A percentile compares a stretch with the other conserved stretches of the same genome.
phyloP scores from a whole-genome alignment of 2,888 invertebrate species.

The Xestia c-nigrum region DNA sequence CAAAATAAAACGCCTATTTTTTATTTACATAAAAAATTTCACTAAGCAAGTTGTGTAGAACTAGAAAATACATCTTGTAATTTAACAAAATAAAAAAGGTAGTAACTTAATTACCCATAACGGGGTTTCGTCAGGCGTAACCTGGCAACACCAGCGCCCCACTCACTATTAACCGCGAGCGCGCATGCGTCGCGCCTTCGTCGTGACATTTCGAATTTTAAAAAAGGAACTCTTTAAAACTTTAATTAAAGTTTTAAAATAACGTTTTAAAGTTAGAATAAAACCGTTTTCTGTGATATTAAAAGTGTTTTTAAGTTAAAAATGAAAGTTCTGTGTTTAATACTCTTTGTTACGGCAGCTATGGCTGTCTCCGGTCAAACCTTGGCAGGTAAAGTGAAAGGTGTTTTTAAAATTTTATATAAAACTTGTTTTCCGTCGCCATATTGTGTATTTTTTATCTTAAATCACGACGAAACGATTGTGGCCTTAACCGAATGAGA shows the following conservation, averaged over 20 bases:
- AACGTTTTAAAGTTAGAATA: conserved; percentile 22
- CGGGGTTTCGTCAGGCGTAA: conserved; percentile 7
- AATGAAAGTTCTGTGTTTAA: conserved; percentile 72
- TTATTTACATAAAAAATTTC: too few species aligned
- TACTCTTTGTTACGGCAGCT: conserved; percentile 73
- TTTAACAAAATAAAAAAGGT: neutral
- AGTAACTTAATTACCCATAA: neutral
- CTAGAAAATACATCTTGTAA: neutral
- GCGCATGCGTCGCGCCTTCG: conserved; percentile 63
- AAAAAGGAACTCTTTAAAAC: conserved; percentile 25
- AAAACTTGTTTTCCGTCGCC: conserved; percentile 56
- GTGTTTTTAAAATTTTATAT: conserved; percentile 68
- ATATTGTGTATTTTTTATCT: conserved; percentile 51
- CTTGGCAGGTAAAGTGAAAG: conserved; percentile 89
- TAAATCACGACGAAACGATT: conserved; percentile 3
- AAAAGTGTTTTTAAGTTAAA: conserved; percentile 58
- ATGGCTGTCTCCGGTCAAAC: conserved; percentile 82
- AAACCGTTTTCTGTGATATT: conserved; percentile 47
- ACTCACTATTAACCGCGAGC: conserved; percentile 57
- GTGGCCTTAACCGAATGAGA: neutral
- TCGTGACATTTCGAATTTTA: conserved; percentile 44
- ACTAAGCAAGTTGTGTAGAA: neutral
- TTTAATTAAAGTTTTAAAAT: conserved; percentile 19
- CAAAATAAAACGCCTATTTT: too few species aligned
- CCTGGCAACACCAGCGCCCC: conserved; percentile 60